Evolutionary conservation across 2,888 invertebrate species (phyloP).

Genomic region (Reticulitermes lucifugus): DNA sequence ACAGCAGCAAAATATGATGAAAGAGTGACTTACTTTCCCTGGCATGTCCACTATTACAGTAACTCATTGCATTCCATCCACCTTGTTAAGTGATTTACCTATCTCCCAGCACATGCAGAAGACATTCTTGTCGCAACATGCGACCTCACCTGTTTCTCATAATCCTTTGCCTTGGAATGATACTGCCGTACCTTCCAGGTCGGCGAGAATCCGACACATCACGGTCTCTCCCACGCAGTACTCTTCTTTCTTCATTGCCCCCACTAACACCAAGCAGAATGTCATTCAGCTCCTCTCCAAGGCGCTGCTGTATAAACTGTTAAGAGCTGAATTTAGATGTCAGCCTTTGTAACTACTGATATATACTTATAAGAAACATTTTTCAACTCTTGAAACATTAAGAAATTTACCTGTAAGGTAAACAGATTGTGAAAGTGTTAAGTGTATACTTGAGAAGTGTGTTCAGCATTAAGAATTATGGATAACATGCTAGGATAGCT

Average conservation of each 20-base stretch:
- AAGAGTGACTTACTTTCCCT: not conserved
- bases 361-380: not conserved
- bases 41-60: not conserved
- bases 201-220: constrained; percentile 55
- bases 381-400: too few species aligned
- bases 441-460: too few species aligned
- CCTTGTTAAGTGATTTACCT: not conserved
- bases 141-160: constrained; percentile 39
- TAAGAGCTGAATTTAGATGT: constrained; percentile 26
- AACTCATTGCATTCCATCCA: not conserved
- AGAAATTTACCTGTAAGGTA: too few species aligned
- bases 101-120: constrained; percentile 18
- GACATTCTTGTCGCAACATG: not conserved
- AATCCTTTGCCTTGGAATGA: constrained; percentile 49
- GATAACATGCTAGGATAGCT: too few species aligned
- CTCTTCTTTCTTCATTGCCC: constrained; percentile 45
- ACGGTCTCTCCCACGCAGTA: constrained; percentile 52
- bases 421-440: too few species aligned
- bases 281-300: constrained; percentile 51
- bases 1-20: not conserved
- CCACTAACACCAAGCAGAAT: constrained; percentile 50
- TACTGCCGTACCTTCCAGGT: constrained; percentile 56
- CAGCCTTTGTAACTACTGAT: not conserved
- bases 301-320: constrained; percentile 50
- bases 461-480: too few species aligned